These are phyloP conservation scores for Diprion similis DNA, from an alignment of 1,140 invertebrate genomes.

Conservation along the genomic window DNA sequence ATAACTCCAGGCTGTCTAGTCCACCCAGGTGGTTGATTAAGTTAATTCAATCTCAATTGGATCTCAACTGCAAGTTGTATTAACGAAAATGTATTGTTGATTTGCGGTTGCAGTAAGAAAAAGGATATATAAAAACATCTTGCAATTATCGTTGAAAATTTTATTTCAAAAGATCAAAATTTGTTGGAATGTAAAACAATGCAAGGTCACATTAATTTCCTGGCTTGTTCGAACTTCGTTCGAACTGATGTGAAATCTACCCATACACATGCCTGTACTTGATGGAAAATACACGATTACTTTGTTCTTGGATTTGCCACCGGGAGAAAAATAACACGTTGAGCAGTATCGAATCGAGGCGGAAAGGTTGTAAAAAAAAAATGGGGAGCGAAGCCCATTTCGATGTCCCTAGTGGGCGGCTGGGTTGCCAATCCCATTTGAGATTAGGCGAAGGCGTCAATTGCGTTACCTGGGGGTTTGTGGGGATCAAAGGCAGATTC, in stretches of 20 bases:
- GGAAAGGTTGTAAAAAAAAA: not conserved
- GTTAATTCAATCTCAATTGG: too few relatives aligned
- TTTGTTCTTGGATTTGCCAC: not conserved
- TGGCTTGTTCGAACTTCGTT: not conserved
- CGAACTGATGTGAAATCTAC: too few relatives aligned
- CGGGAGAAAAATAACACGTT: not conserved
- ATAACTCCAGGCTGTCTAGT: too few relatives aligned
- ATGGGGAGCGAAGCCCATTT: slow-evolving; percentile 36
- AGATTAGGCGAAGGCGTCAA: slow-evolving; percentile 53
- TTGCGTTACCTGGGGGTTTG: slow-evolving; percentile 50
- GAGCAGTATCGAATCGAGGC: not conserved
- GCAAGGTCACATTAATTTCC: too few relatives aligned
- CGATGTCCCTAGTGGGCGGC: slow-evolving; percentile 42
- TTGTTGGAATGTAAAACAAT: not conserved
- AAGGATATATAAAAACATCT: too few relatives aligned
- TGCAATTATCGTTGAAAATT: not conserved
- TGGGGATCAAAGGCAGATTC: slow-evolving; percentile 56
- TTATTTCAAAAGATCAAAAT: not conserved
- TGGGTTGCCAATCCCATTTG: slow-evolving; percentile 44
- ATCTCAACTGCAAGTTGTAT: too few relatives aligned
- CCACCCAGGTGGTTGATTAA: too few relatives aligned
- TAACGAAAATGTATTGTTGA: too few relatives aligned
- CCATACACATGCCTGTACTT: too few relatives aligned
- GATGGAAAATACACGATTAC: not conserved
- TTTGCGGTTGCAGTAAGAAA: too few relatives aligned